Conservation (phyloP, 2,113 vertebrate species). For the Neogobius melanostomus region DNA sequence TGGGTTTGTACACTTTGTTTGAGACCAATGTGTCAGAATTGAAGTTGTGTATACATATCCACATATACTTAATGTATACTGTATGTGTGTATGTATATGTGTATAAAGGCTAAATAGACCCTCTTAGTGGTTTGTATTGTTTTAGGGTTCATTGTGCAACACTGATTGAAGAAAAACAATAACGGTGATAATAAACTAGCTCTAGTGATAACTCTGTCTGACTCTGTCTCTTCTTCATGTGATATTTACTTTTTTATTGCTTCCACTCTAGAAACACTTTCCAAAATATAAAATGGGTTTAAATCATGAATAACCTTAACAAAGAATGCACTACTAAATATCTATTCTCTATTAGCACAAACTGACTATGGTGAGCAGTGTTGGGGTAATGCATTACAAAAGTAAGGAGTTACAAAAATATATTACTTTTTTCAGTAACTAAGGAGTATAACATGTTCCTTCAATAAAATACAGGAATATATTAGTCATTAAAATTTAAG, state of each 20-base stretch:
- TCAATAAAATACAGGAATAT: too few relatives aligned
- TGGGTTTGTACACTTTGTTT: conserved; percentile 49
- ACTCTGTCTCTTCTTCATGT: conserved; percentile 37
- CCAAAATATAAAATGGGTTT: too few relatives aligned
- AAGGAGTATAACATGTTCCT: too few relatives aligned
- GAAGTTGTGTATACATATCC: conserved; percentile 65
- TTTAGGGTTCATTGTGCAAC: conserved; percentile 79
- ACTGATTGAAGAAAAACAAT: conserved; percentile 69
- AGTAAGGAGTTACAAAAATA: too few relatives aligned
- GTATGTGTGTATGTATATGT: conserved; percentile 72
- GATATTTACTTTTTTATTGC: neutral
- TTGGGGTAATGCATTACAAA: too few relatives aligned
- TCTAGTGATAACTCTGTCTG: conserved; percentile 63
- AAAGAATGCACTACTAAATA: too few relatives aligned
- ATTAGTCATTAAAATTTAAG: too few relatives aligned
- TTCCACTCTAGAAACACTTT: too few relatives aligned
- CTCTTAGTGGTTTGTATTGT: conserved; percentile 79
- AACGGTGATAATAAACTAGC: conserved; percentile 79
- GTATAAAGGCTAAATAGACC: conserved; percentile 67
- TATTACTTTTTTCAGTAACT: too few relatives aligned
- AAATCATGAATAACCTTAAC: too few relatives aligned
- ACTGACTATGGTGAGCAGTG: too few relatives aligned
- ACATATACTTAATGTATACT: conserved; percentile 66
- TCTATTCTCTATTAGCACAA: too few relatives aligned
- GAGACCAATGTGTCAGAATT: conserved; percentile 45